phyloP scores from a whole-genome alignment of 2,797 vertebrate species.

The Fistularia commersonii region DNA sequence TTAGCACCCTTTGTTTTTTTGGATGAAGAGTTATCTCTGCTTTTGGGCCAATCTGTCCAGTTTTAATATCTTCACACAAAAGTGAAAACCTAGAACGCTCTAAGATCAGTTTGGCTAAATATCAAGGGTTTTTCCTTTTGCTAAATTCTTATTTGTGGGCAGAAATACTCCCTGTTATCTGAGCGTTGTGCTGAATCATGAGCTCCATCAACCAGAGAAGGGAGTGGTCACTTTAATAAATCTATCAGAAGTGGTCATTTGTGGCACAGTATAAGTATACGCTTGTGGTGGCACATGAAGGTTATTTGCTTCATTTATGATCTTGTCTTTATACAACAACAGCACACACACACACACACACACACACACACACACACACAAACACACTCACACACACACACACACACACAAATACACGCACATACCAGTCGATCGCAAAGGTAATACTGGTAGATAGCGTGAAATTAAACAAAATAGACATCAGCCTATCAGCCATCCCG shows the following conservation, averaged over 20 bases:
- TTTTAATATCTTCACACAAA: too few relatives aligned
- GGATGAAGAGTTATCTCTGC: too few relatives aligned
- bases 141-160: conserved; percentile 33
- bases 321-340: background rate
- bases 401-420: too few relatives aligned
- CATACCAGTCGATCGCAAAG: too few relatives aligned
- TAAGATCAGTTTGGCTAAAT: conserved; percentile 37
- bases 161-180: conserved; percentile 20
- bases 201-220: conserved; percentile 36
- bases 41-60: too few relatives aligned
- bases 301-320: conserved; percentile 7
- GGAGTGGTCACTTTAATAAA: conserved; percentile 18
- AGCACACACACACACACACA: too few relatives aligned
- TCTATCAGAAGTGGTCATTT: conserved; percentile 27
- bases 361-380: too few relatives aligned
- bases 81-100: background rate
- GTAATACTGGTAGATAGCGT: too few relatives aligned
- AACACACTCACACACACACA: too few relatives aligned
- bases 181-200: conserved; percentile 54
- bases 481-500: too few relatives aligned
- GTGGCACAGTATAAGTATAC: conserved; percentile 21
- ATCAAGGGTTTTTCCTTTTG: conserved; percentile 33
- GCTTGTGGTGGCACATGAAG: conserved; percentile 13
- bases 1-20: too few relatives aligned
- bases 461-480: too few relatives aligned